Base-by-base conservation (phyloP, 2,797 vertebrate genomes). In the Erethizon dorsatum region DNA sequence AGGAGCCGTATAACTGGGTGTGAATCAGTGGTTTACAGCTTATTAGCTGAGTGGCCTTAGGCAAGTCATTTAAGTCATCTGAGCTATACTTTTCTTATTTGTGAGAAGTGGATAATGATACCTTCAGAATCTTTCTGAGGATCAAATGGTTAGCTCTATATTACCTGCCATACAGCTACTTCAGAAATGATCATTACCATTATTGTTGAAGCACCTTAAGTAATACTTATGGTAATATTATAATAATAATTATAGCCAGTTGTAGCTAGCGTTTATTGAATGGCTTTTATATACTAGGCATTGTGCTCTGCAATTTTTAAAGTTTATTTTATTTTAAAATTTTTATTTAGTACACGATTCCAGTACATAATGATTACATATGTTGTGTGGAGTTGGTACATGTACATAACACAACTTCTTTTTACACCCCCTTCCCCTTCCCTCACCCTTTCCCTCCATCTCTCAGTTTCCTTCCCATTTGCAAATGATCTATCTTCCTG, bases 21-120 rank as follows among this genome's bases (percentile, higher is more conserved):
- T 47, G 59, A 85, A 63, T 86, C 47, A 88, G 14, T 92, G 82
- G 37, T 95, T 83, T 91, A 78, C 9, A n/a, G 12, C 15, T 93
- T 90, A 59, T 2, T 95, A 88, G 83, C 24, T 26, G 3, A 47
- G 15, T 93, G 71, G 75, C 24, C 50, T 3, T 45, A 57, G 65
- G 20, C 71, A 94, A 75, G 61, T 91, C 52, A 75, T 93, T 86
- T 88, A 90, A 96, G 57, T 91, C n/a, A 67, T 75, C 37, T 54
- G 71, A 96, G 8, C 83, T 31, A 45, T 95, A 83, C 28, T 90
- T 95, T 86, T 84, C 41, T 89, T 50, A 78, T 83, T 91, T 96
- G 86, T 86, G 79, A 93, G 73, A 95, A 92, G 88, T 86, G 59
- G 31, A 45, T 90, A 41, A 50, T 93, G 90, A 67, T 94, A 45